These are phyloP conservation scores for Eudemis profundana DNA, from an alignment of 2,888 invertebrate genomes.

Conservation along the genomic window DNA sequence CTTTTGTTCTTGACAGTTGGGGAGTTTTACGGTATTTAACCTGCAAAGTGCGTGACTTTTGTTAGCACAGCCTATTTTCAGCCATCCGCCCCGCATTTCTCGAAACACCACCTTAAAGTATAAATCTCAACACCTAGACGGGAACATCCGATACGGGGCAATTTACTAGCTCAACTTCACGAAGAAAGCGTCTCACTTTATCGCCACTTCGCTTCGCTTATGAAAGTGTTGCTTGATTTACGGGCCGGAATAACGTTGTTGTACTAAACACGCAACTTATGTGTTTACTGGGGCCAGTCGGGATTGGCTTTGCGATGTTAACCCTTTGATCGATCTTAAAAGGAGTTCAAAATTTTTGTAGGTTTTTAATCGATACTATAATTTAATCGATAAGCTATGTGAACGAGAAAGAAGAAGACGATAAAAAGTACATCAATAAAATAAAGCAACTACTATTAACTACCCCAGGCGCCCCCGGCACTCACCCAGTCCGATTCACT, in stretches of 20 bases:
- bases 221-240: conserved; percentile 52
- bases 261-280: conserved; percentile 37
- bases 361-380: no score
- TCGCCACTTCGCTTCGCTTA: conserved; percentile 47
- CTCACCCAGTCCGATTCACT: no score
- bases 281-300: conserved; percentile 17
- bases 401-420: no score
- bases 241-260: conserved; percentile 53
- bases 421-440: no score
- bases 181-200: conserved; percentile 47
- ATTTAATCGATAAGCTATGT: no score
- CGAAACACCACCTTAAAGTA: conserved; percentile 32
- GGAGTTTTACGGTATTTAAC: no score
- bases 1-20: background rate
- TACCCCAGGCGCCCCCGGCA: no score
- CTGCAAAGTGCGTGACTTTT: background rate
- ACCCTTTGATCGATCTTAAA: background rate
- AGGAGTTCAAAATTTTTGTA: no score
- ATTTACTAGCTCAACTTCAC: conserved; percentile 43
- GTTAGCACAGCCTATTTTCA: background rate
- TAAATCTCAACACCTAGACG: conserved; percentile 45
- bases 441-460: no score
- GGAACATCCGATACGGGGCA: conserved; percentile 47
- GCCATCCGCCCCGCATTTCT: conserved; percentile 19
- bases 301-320: background rate